Conservation (phyloP, 2,113 vertebrate genomes). For the Hipposideros armiger region DNA sequence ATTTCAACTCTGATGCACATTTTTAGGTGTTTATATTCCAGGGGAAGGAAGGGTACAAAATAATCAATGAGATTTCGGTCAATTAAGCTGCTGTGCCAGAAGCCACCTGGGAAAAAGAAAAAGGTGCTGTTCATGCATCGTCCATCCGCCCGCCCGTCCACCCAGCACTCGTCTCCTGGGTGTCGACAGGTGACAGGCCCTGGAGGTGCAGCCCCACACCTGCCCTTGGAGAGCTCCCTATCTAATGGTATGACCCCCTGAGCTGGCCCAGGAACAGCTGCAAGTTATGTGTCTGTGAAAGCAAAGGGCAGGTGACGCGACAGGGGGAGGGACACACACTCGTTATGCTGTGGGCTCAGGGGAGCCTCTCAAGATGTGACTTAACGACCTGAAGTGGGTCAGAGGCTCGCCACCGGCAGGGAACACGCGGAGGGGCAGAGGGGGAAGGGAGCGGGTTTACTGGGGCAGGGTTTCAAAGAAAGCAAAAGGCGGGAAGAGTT, state of each 20-base stretch:
- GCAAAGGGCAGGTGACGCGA: neutral
- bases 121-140: rapidly evolving
- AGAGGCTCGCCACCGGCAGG: neutral
- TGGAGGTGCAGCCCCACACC: neutral
- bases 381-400: neutral
- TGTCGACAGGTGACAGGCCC: rapidly evolving
- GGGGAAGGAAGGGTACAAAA: slow-evolving; percentile 95
- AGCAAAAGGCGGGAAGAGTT: neutral
- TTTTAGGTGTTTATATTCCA: slow-evolving; percentile 95
- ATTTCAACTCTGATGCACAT: slow-evolving; percentile 93
- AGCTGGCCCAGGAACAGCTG: rapidly evolving
- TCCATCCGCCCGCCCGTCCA: rapidly evolving
- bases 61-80: slow-evolving; percentile 97
- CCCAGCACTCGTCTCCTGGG: rapidly evolving
- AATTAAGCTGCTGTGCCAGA: slow-evolving; percentile 96
- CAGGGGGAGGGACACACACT: neutral
- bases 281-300: rapidly evolving
- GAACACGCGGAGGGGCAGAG: neutral
- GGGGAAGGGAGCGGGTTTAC: too few relatives aligned
- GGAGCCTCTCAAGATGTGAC: neutral
- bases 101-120: slow-evolving; percentile 89
- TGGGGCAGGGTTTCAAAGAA: neutral
- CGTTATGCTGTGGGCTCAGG: neutral
- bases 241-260: rapidly evolving
- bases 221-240: neutral